Percentiles rank a stretch among this genome's conserved stretches.
phyloP scores from a whole-genome alignment of 2,888 invertebrate genomes.

The Entomobrya proxima region DNA sequence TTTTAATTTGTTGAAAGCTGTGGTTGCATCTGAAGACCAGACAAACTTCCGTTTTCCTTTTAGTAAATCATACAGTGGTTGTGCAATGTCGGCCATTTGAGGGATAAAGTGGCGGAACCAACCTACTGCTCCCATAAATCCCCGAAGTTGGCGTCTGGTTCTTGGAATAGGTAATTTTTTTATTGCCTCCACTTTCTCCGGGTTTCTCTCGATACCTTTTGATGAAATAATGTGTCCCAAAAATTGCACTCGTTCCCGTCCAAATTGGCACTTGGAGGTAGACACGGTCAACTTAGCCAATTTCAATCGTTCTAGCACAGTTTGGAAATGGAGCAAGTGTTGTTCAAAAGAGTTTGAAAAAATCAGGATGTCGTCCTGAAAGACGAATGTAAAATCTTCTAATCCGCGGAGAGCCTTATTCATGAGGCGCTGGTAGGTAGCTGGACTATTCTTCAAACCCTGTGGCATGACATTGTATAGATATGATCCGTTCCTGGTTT shows the following conservation, averaged over 20 bases:
- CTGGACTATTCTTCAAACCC: slow-evolving; percentile 55
- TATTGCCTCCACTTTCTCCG: slow-evolving; percentile 68
- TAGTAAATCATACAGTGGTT: slow-evolving; percentile 69
- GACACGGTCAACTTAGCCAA: slow-evolving; percentile 70
- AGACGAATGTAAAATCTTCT: slow-evolving; percentile 32
- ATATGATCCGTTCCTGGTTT: slow-evolving; percentile 27
- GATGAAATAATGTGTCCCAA: slow-evolving; percentile 68
- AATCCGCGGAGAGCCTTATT: slow-evolving; percentile 33
- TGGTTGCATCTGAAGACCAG: slow-evolving; percentile 47
- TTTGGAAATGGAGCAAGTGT: slow-evolving; percentile 62
- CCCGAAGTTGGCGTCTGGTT: slow-evolving; percentile 52
- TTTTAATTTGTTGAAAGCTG: slow-evolving; percentile 58
- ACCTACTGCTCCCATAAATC: slow-evolving; percentile 74
- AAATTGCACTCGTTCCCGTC: slow-evolving; percentile 57
- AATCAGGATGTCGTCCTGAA: slow-evolving; percentile 46
- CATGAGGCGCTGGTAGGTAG: slow-evolving; percentile 60
- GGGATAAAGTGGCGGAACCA: slow-evolving; percentile 74
- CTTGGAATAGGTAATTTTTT: slow-evolving; percentile 69
- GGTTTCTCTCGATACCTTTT: slow-evolving; percentile 68
- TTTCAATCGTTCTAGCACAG: slow-evolving; percentile 68
- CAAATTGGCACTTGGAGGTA: slow-evolving; percentile 67
- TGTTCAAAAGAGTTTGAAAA: slow-evolving; percentile 53
- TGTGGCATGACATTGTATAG: slow-evolving; percentile 56
- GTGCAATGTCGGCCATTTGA: slow-evolving; percentile 68
- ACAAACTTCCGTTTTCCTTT: slow-evolving; percentile 11